Evolutionary conservation across 2,113 vertebrate species (phyloP).

Genomic region (Sorex araneus): DNA sequence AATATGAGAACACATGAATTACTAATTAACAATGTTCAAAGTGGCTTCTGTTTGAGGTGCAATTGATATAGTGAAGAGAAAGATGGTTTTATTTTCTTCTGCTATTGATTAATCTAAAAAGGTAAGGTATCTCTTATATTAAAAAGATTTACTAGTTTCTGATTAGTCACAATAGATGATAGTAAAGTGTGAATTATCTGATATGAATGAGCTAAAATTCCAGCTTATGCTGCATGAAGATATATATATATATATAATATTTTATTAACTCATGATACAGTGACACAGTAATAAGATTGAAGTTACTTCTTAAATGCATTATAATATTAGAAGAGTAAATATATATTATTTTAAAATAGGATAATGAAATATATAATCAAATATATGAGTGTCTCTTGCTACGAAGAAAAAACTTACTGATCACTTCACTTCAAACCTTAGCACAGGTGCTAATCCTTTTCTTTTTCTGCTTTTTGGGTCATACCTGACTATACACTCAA

Average conservation of each 20-base stretch:
- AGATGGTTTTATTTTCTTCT: neutral
- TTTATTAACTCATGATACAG: too few species aligned
- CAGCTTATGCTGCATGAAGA: neutral
- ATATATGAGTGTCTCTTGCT: neutral
- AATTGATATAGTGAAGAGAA: neutral
- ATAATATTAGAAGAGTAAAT: neutral
- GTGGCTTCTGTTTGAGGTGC: neutral
- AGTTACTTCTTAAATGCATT: neutral
- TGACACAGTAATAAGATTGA: too few species aligned
- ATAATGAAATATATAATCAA: neutral
- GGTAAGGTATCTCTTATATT: neutral
- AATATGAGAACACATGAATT: neutral
- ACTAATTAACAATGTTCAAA: neutral
- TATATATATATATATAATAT: neutral
- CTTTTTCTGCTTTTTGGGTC: too few species aligned
- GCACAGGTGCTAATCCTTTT: too few species aligned
- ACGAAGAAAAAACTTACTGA: too few species aligned
- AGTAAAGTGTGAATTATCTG: constrained; percentile 20
- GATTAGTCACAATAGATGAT: neutral
- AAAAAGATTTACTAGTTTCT: neutral
- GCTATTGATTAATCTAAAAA: constrained; percentile 1
- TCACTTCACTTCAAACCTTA: too few species aligned
- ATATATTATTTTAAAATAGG: neutral
- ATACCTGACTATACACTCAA: too few species aligned
- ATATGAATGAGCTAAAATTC: neutral